Evolutionary conservation across 2,797 vertebrate species (phyloP), one percentile per base, ranked within the genome.

Genomic region (Takifugu ocellatus): DNA sequence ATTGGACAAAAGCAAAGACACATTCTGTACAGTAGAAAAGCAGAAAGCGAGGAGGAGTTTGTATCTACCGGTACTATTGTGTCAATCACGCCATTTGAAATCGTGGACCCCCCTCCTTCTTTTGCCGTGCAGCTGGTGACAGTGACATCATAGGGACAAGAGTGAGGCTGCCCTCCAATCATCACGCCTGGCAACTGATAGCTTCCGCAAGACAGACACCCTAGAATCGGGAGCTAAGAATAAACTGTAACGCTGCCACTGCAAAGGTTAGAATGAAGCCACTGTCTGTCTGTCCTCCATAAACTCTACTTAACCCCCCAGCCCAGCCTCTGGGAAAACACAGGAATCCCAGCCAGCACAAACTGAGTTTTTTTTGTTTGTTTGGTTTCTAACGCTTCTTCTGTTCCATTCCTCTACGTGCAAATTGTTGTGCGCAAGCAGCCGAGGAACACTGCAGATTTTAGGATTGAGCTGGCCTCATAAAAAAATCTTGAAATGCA

Each of bases 171-270:
- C 24, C 8, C 74, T 77, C 85, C 87, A 87, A 83, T 81, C 76
- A 74, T 74, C 63, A 66, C 72, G 72, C 77, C 83, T 78, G 82
- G 84, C 79, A 83, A 80, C 80, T 42, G 81, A 86, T 75, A 66
- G 77, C 85, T 87, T 87, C 84, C 75, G 59, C 75, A 69, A 84
- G 70, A 79, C 77, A 77, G 75, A 85, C 81, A 78, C 82, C 70
- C 74, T 61, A 76, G 76, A 66, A 72, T 25, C 70, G 45, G 53
- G 70, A 62, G 84, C 84, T 89, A 85, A 87, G 86, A 87, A 87
- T 88, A 87, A 83, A 79, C 72, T 70, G 79, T 70, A 52, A 57
- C 51, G 54, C 61, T 78, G 80, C 83, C 78, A 63, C 75, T 65
- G 60, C 51, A 75, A 84, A 82, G 84, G 86, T 83, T 79, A 84